Evolutionary conservation across 2,888 invertebrate genomes (phyloP).

Genomic region (Mesorhabditis spiculigera): DNA sequence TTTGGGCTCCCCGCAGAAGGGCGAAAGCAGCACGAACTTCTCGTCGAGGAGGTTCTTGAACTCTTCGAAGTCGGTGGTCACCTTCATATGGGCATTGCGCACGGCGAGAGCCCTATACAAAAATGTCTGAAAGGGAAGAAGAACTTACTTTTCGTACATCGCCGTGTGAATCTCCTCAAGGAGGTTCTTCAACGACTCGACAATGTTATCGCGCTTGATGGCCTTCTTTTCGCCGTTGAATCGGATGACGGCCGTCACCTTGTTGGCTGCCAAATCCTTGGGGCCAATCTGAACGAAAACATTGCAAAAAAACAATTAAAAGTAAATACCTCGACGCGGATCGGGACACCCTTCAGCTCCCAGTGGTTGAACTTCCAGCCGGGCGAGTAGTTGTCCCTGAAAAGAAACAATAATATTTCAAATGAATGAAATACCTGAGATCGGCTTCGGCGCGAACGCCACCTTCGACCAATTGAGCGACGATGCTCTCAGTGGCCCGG

Average conservation of each 20-base stretch:
- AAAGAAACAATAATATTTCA: background rate
- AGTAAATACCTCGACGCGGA: constrained; percentile 37
- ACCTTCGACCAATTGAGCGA: constrained; percentile 67
- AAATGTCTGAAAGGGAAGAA: background rate
- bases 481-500: constrained; percentile 48
- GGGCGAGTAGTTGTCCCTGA: constrained; percentile 83
- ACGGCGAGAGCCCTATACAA: constrained; percentile 73
- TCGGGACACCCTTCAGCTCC: constrained; percentile 73
- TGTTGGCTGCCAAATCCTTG: constrained; percentile 78
- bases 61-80: constrained; percentile 76
- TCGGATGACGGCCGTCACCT: constrained; percentile 83
- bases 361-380: constrained; percentile 99
- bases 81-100: constrained; percentile 72
- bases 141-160: constrained; percentile 73
- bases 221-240: constrained; percentile 80
- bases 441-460: constrained; percentile 80
- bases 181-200: constrained; percentile 67
- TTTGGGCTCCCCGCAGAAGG: constrained; percentile 83
- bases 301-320: background rate
- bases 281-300: constrained; percentile 82
- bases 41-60: constrained; percentile 79
- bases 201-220: constrained; percentile 67
- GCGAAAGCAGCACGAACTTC: constrained; percentile 84
- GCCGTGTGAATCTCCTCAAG: constrained; percentile 77
- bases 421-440: constrained; percentile 60